A percentile compares a stretch with the other conserved stretches of the same genome.
Evolutionary conservation across 2,113 vertebrate genomes (phyloP).

Genomic region (Plectropomus leopardus): DNA sequence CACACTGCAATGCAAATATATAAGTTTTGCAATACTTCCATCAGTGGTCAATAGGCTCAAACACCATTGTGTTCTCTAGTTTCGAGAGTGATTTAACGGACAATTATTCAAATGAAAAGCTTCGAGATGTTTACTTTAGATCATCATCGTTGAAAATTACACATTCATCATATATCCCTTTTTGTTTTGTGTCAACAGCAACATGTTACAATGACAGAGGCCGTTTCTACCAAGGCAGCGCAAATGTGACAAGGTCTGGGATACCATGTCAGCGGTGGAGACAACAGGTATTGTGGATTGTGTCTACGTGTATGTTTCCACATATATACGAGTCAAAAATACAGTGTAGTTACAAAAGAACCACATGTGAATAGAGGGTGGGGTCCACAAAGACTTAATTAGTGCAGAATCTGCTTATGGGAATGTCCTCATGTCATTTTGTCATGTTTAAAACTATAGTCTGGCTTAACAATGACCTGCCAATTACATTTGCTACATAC

Average conservation of each 20-base stretch:
- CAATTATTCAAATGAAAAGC: no score
- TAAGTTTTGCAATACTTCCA: no score
- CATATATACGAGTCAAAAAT: not conserved
- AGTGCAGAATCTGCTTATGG: not conserved
- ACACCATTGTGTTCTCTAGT: no score
- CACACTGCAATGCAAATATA: no score
- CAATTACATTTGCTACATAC: not conserved
- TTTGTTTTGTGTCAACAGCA: slow-evolving; percentile 70
- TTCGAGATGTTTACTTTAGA: no score
- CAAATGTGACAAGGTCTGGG: slow-evolving; percentile 87
- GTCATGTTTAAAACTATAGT: not conserved
- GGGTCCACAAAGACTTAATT: no score
- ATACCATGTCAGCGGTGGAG: slow-evolving; percentile 90
- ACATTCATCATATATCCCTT: not conserved
- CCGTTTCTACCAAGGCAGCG: slow-evolving; percentile 88
- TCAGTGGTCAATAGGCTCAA: no score
- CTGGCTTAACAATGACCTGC: not conserved
- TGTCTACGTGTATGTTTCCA: not conserved
- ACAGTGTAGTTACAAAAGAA: not conserved
- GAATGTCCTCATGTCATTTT: not conserved
- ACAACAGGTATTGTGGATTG: slow-evolving; percentile 84
- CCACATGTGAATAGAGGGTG: not conserved
- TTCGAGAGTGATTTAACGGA: no score
- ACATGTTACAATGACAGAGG: slow-evolving; percentile 89
- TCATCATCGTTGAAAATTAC: not conserved